Percentiles rank a stretch among this genome's conserved stretches.
Conservation (phyloP, 1,140 invertebrate species). For the Papilio machaon region DNA sequence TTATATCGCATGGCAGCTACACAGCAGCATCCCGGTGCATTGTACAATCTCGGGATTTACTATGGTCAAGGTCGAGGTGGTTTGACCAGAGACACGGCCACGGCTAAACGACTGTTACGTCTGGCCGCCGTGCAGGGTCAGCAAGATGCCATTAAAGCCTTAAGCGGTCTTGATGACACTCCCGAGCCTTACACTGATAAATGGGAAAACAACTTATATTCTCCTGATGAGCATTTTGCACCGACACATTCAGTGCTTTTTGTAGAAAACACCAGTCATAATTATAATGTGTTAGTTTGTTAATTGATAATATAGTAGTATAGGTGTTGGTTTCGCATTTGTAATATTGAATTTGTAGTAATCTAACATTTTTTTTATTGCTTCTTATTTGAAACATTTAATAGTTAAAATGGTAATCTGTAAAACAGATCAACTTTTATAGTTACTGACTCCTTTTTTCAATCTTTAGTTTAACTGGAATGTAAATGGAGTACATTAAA, state of each 20-base stretch:
- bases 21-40: conserved; percentile 83
- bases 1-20: conserved; percentile 83
- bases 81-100: conserved; percentile 71
- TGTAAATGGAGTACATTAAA: background rate
- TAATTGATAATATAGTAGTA: conserved; percentile 27
- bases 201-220: conserved; percentile 49
- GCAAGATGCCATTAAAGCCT: conserved; percentile 80
- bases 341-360: background rate
- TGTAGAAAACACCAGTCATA: conserved; percentile 62
- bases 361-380: conserved; percentile 10
- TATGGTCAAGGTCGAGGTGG: conserved; percentile 85
- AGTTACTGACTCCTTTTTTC: background rate
- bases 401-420: background rate
- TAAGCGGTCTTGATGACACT: conserved; percentile 62
- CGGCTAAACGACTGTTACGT: conserved; percentile 79
- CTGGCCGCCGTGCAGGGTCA: conserved; percentile 84
- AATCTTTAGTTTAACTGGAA: background rate
- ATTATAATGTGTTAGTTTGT: conserved; percentile 53
- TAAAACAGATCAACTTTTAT: background rate
- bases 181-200: conserved; percentile 44
- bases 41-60: conserved; percentile 85
- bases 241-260: conserved; percentile 67
- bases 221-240: conserved; percentile 50
- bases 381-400: background rate
- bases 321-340: conserved; percentile 42